Percentiles rank a stretch among this genome's conserved stretches.
Conservation (phyloP, 2,113 vertebrate species). For the Tiliqua scincoides region DNA sequence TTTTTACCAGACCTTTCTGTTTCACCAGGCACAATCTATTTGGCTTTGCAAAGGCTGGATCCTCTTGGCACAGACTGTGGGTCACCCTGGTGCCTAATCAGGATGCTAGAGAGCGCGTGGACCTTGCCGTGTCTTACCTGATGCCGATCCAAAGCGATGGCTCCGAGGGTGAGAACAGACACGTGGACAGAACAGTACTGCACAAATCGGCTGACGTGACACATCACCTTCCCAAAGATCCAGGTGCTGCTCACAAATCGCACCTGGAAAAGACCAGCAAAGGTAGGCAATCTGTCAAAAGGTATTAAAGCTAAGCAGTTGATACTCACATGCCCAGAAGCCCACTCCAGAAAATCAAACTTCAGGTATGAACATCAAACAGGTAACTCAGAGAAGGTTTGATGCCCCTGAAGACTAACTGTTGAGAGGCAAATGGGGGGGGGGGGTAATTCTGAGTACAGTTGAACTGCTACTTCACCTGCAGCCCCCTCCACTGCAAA, state of each 20-base stretch:
- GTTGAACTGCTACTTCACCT: too few species aligned
- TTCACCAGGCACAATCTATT: background rate
- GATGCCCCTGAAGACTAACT: too few species aligned
- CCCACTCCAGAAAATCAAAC: too few species aligned
- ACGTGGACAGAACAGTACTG: conserved; percentile 84
- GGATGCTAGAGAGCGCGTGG: fast-evolving
- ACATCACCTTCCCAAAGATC: conserved; percentile 82
- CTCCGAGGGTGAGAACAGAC: conserved; percentile 79
- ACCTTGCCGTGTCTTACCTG: conserved; percentile 59
- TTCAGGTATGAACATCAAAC: too few species aligned
- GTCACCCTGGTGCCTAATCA: background rate
- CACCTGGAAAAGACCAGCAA: conserved; percentile 74
- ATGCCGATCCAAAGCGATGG: conserved; percentile 80
- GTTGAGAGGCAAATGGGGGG: too few species aligned
- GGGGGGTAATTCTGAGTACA: too few species aligned
- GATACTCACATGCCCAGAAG: too few species aligned
- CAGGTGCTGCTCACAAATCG: conserved; percentile 82
- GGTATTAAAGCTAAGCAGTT: too few species aligned
- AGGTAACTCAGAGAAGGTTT: too few species aligned
- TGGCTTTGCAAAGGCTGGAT: too few species aligned
- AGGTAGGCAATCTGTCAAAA: too few species aligned
- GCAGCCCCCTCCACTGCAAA: too few species aligned
- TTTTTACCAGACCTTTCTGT: background rate
- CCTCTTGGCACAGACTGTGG: background rate
- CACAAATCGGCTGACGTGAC: conserved; percentile 82